phyloP scores from a whole-genome alignment of 2,797 vertebrate species.

The Aselliscus stoliczkanus region DNA sequence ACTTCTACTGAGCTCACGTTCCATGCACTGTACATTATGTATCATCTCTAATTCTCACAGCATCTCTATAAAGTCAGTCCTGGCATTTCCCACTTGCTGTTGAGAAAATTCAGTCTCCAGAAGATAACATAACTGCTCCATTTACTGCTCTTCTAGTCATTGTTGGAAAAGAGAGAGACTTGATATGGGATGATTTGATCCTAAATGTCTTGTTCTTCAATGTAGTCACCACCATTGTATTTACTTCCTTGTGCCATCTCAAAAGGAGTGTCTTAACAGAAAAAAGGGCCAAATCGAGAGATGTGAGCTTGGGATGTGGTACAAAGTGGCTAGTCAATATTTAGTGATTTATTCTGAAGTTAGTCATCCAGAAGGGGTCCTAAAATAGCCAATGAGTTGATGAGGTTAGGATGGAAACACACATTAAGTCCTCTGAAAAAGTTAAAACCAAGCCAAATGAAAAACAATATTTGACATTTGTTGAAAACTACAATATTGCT shows the following conservation, averaged over 20 bases:
- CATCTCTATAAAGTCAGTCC: background rate
- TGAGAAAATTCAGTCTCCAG: background rate
- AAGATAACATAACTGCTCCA: background rate
- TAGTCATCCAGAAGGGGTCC: background rate
- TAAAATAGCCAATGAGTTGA: background rate
- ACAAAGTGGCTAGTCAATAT: background rate
- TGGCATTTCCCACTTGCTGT: background rate
- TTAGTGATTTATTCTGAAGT: background rate
- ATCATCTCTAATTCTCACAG: background rate
- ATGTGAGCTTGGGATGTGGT: background rate
- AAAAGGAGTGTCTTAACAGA: background rate
- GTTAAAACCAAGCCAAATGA: background rate
- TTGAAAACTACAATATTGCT: too few relatives aligned
- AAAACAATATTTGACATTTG: background rate
- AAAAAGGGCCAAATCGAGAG: background rate
- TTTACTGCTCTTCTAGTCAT: background rate
- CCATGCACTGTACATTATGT: fast-evolving
- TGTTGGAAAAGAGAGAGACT: background rate
- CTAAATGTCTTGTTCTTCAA: background rate
- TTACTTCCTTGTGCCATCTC: background rate
- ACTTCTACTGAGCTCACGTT: background rate
- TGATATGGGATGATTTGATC: background rate
- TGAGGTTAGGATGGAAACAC: background rate
- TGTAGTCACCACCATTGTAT: background rate
- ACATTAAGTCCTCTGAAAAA: background rate